Conservation (phyloP, 2,888 invertebrate species). For the Phytoseiulus persimilis region DNA sequence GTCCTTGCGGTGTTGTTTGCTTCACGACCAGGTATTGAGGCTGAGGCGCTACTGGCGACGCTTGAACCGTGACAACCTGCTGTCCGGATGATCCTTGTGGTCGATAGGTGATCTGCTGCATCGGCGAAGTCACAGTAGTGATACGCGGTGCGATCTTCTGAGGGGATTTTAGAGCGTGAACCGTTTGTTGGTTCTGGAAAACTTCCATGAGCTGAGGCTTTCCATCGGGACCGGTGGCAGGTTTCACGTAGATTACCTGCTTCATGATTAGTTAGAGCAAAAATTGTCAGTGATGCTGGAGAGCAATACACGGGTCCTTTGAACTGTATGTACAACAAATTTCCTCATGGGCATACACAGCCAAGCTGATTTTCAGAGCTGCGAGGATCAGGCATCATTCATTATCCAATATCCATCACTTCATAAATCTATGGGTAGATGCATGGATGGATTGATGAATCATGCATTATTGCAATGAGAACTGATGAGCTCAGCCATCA, state of each 20-base stretch:
- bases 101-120: slow-evolving; percentile 13
- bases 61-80: slow-evolving; percentile 15
- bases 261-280: not conserved
- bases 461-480: no score
- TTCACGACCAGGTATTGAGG: slow-evolving; percentile 10
- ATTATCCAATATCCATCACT: no score
- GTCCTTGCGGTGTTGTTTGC: slow-evolving; percentile 26
- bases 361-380: no score
- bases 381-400: no score
- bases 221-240: slow-evolving; percentile 25
- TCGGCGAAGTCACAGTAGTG: not conserved
- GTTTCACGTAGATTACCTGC: slow-evolving; percentile 29
- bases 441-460: no score
- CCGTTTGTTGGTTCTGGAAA: slow-evolving; percentile 34
- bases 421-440: no score
- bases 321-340: no score
- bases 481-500: no score
- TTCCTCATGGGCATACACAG: no score
- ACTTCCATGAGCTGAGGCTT: slow-evolving; percentile 29
- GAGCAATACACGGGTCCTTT: no score
- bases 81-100: slow-evolving; percentile 16
- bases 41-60: not conserved
- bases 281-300: no score
- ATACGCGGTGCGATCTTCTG: slow-evolving; percentile 28
- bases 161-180: not conserved